These are phyloP conservation scores for Chaenodraco wilsoni DNA, from an alignment of 2,797 vertebrate genomes.

Conservation along the genomic window DNA sequence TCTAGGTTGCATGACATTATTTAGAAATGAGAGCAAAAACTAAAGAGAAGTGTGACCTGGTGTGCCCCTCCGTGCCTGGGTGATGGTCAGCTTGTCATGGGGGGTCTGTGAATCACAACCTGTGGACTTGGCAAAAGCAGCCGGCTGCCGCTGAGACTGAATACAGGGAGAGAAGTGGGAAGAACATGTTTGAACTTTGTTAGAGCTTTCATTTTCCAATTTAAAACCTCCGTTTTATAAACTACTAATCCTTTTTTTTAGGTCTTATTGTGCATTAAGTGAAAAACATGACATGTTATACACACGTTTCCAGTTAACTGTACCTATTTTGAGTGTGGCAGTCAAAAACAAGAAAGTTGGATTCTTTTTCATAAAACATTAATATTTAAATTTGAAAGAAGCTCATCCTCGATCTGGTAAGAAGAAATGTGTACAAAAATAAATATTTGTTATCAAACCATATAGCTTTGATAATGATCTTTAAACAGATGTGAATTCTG, in stretches of 20 bases:
- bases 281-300: background rate
- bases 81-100: constrained; percentile 91
- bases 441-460: background rate
- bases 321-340: background rate
- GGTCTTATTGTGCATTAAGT: background rate
- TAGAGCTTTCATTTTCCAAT: background rate
- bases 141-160: constrained; percentile 91
- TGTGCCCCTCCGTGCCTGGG: constrained; percentile 93
- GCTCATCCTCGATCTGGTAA: background rate
- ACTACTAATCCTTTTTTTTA: background rate
- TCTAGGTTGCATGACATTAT: background rate
- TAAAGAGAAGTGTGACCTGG: constrained; percentile 81
- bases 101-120: constrained; percentile 86
- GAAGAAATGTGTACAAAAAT: background rate
- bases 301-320: constrained; percentile 6
- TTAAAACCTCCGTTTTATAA: background rate
- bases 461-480: constrained; percentile 14
- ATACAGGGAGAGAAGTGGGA: background rate
- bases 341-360: background rate
- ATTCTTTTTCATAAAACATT: background rate
- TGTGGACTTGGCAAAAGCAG: constrained; percentile 88
- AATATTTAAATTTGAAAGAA: background rate
- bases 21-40: background rate
- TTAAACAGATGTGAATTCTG: background rate
- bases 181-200: constrained; percentile 5